Conservation (phyloP, 2,888 invertebrate species). For the Andricus quercusramuli region DNA sequence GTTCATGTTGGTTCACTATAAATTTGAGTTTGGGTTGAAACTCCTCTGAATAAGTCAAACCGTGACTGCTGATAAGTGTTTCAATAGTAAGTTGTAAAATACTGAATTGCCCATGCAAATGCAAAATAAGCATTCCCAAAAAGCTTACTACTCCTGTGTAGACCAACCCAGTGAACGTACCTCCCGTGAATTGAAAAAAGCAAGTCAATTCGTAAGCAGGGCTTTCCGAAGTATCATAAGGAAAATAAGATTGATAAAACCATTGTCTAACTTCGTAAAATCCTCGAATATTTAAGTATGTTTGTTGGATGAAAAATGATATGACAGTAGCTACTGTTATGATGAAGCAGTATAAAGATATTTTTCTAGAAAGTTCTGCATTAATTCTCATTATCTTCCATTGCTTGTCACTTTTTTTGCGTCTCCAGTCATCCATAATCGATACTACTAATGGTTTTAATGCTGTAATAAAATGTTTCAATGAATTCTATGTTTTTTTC, state of each 20-base stretch:
- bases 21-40: conserved; percentile 34
- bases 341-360: conserved; percentile 24
- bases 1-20: conserved; percentile 55
- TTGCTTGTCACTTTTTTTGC: background rate
- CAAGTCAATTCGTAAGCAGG: background rate
- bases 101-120: conserved; percentile 47
- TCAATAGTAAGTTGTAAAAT: conserved; percentile 46
- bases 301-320: background rate
- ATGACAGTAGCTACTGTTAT: too few species aligned
- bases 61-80: conserved; percentile 30
- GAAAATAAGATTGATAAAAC: conserved; percentile 4
- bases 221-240: background rate
- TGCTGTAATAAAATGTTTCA: conserved; percentile 43
- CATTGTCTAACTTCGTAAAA: background rate
- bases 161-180: conserved; percentile 1
- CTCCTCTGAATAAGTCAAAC: background rate
- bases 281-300: background rate
- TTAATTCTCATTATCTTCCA: conserved; percentile 44
- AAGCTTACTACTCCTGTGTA: conserved; percentile 48
- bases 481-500: too few species aligned
- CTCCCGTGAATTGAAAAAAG: conserved; percentile 6
- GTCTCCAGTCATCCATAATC: conserved; percentile 48
- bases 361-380: conserved; percentile 44
- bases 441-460: conserved; percentile 38
- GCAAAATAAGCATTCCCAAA: conserved; percentile 50